These are phyloP conservation scores for Phyllotreta striolata DNA, from an alignment of 2,888 invertebrate species.

Conservation along the genomic window DNA sequence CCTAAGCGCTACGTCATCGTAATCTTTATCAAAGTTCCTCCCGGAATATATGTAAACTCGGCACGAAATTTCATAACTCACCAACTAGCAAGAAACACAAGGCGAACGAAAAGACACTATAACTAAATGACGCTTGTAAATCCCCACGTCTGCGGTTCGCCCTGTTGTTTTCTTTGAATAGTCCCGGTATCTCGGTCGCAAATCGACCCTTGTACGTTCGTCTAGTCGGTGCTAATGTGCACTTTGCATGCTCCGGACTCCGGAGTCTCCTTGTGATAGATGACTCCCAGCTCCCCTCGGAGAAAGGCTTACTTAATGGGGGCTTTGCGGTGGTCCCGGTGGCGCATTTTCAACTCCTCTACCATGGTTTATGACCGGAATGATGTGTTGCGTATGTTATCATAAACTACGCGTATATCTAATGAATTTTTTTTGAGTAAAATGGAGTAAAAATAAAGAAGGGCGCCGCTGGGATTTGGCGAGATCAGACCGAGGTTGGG, in stretches of 20 bases:
- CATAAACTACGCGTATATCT: no score
- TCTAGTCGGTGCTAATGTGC: slow-evolving; percentile 54
- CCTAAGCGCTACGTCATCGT: background rate
- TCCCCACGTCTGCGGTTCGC: slow-evolving; percentile 25
- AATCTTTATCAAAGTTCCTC: slow-evolving; percentile 9
- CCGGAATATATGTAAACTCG: slow-evolving; percentile 14
- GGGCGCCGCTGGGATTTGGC: slow-evolving; percentile 24
- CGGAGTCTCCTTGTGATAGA: slow-evolving; percentile 47
- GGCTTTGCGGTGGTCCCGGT: slow-evolving; percentile 33
- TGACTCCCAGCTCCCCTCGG: slow-evolving; percentile 47
- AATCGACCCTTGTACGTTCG: slow-evolving; percentile 49
- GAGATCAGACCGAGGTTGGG: slow-evolving; percentile 31
- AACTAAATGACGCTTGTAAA: slow-evolving; percentile 20
- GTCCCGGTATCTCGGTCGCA: slow-evolving; percentile 43
- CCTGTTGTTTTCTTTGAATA: slow-evolving; percentile 37
- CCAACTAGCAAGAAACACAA: slow-evolving; percentile 14
- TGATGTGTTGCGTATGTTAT: no score
- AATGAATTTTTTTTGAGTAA: no score
- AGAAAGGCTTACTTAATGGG: slow-evolving; percentile 50
- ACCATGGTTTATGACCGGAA: slow-evolving; percentile 17
- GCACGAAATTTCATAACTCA: slow-evolving; percentile 26
- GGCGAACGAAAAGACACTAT: slow-evolving; percentile 16
- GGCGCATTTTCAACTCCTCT: slow-evolving; percentile 31
- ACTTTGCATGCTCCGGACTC: slow-evolving; percentile 54
- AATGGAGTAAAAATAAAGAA: slow-evolving; percentile 46